phyloP scores from a whole-genome alignment of 2,888 invertebrate genomes.

The Drosophila colorata region DNA sequence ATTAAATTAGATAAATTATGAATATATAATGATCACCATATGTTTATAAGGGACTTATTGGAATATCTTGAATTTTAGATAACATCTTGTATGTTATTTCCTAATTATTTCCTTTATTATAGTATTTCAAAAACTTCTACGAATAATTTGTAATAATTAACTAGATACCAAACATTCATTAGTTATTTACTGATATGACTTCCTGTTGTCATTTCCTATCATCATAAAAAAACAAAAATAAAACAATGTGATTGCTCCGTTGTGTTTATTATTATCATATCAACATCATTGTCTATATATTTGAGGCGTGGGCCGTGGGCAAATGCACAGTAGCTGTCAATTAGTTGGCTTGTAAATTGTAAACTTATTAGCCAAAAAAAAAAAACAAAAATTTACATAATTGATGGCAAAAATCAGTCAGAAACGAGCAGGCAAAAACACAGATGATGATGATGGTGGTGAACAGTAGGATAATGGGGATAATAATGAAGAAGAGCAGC shows the following conservation, averaged over 20 bases:
- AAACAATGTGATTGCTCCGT: constrained; percentile 28
- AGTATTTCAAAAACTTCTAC: neutral
- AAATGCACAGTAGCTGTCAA: constrained; percentile 70
- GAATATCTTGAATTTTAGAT: neutral
- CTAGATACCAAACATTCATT: constrained; percentile 11
- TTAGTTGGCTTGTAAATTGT: constrained; percentile 68
- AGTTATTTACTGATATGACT: constrained; percentile 12
- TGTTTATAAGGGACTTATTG: neutral
- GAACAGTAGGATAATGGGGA: neutral
- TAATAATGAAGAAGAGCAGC: constrained; percentile 8
- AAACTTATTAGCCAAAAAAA: constrained; percentile 67
- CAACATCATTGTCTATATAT: constrained; percentile 23
- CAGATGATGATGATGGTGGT: constrained; percentile 1
- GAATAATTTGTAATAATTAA: constrained; percentile 6
- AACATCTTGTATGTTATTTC: neutral
- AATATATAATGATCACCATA: too few species aligned
- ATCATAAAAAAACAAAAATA: neutral
- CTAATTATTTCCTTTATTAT: neutral
- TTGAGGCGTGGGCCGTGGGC: constrained; percentile 36
- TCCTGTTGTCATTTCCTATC: constrained; percentile 37
- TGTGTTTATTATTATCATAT: constrained; percentile 29
- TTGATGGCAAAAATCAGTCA: constrained; percentile 72
- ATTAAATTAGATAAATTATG: too few species aligned
- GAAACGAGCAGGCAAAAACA: constrained; percentile 7
- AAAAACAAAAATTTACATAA: constrained; percentile 75